Percentiles rank a stretch among this genome's conserved stretches.
Conservation (phyloP, 2,797 vertebrate genomes). For the Rousettus madagascariensis region DNA sequence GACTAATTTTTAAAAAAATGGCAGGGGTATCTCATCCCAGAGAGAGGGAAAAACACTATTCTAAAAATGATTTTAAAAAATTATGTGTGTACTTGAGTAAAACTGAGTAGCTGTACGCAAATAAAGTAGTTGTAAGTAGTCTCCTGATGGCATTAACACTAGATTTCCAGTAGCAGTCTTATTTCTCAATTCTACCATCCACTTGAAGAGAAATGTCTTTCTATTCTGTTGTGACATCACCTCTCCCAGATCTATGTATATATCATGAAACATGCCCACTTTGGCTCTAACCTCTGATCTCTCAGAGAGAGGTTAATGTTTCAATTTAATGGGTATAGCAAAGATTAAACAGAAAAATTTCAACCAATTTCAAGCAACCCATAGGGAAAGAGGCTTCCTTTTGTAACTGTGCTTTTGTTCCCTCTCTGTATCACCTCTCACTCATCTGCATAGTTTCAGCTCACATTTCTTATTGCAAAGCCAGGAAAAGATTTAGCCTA, state of each 20-base stretch:
- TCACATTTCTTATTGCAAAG: background rate
- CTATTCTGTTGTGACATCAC: background rate
- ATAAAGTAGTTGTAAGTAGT: background rate
- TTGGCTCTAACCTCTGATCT: constrained; percentile 39
- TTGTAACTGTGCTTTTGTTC: background rate
- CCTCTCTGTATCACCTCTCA: background rate
- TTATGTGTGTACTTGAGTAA: background rate
- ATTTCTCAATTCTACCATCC: background rate
- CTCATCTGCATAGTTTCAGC: background rate
- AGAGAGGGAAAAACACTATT: background rate
- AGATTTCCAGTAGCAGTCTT: background rate
- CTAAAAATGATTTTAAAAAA: background rate
- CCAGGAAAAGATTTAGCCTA: background rate
- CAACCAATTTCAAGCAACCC: constrained; percentile 30
- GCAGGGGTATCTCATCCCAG: background rate
- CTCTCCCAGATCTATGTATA: constrained; percentile 35
- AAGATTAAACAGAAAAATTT: constrained; percentile 17
- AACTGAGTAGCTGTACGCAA: background rate
- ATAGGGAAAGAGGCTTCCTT: background rate
- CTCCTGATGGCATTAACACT: background rate
- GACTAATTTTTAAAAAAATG: background rate
- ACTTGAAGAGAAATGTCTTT: constrained; percentile 18
- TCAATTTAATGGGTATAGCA: constrained; percentile 50
- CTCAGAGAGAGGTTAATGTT: constrained; percentile 57
- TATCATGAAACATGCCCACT: constrained; percentile 19